A percentile compares a stretch with the other conserved stretches of the same genome.
phyloP scores from a whole-genome alignment of 2,113 vertebrate genomes.

The Engystomops pustulosus region DNA sequence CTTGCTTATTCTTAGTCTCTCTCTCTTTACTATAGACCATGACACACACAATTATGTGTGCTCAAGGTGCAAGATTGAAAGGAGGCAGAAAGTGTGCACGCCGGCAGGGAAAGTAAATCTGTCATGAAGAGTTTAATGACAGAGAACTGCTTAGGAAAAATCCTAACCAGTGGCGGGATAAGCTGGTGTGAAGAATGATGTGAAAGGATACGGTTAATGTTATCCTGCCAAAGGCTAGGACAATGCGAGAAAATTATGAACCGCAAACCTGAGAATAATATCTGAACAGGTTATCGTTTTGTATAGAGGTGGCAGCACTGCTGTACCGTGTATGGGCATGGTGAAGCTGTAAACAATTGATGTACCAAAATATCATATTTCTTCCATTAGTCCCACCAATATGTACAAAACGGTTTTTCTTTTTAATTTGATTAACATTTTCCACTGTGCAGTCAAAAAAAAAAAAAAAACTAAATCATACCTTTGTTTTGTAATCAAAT shows the following conservation, averaged over 20 bases:
- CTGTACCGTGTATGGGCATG: no score
- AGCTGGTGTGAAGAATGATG: not conserved
- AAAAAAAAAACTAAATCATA: no score
- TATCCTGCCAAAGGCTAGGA: not conserved
- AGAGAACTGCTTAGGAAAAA: not conserved
- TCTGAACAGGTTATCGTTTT: no score
- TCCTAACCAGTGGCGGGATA: not conserved
- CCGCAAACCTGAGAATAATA: not conserved
- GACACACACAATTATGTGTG: not conserved
- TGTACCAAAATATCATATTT: no score
- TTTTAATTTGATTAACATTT: no score
- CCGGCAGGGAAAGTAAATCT: not conserved
- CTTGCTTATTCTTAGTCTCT: no score
- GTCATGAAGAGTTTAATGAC: not conserved
- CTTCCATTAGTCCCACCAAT: no score
- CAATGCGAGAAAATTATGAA: not conserved
- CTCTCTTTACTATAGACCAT: not conserved
- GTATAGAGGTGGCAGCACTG: no score
- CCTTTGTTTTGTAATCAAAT: no score
- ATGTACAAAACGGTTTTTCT: no score
- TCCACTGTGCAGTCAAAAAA: no score
- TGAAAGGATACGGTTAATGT: not conserved
- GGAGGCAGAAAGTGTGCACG: not conserved
- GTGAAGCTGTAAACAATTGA: no score
- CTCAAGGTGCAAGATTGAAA: not conserved